Conservation (phyloP, 2,797 vertebrate genomes). For the Pseudochirops corinnae region DNA sequence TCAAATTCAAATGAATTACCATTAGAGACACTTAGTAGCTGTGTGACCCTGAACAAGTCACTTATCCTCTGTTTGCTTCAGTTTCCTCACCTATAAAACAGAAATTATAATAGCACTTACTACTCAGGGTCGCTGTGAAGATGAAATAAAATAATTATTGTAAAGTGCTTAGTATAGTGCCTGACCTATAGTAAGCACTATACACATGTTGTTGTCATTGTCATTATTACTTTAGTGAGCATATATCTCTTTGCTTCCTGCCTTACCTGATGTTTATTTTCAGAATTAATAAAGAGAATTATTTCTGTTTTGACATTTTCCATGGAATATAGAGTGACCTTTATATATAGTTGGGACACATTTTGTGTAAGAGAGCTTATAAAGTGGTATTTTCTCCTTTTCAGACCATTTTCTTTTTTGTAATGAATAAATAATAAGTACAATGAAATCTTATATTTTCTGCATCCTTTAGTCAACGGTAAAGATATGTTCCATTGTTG, state of each 20-base stretch:
- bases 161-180: not conserved
- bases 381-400: not conserved
- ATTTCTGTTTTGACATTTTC: too few relatives aligned
- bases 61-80: not conserved
- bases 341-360: not conserved
- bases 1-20: too few relatives aligned
- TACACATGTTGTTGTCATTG: not conserved
- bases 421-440: not conserved
- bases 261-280: not conserved
- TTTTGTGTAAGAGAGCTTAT: not conserved
- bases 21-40: not conserved
- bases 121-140: not conserved
- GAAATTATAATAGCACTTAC: not conserved
- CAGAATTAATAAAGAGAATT: not conserved
- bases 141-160: not conserved
- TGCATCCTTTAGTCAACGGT: too few relatives aligned
- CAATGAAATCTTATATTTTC: not conserved
- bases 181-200: not conserved
- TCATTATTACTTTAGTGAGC: not conserved
- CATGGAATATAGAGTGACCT: too few relatives aligned
- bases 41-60: not conserved
- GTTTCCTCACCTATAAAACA: not conserved
- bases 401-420: not conserved
- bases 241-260: not conserved
- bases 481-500: not conserved